Evolutionary conservation across 2,888 invertebrate species (phyloP).

Genomic region (Drosophila nr. medialis): DNA sequence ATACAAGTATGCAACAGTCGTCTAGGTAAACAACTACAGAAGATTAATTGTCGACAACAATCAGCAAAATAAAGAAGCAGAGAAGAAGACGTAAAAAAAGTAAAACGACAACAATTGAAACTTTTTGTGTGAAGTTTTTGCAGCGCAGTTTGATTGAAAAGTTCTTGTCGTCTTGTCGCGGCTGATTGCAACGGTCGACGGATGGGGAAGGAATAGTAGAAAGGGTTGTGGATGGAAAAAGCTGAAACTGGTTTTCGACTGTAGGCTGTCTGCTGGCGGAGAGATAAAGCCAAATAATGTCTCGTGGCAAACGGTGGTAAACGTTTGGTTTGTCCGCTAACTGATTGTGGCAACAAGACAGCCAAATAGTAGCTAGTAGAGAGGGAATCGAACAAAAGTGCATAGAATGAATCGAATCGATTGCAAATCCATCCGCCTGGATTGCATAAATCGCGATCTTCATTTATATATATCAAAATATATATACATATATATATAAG

Average conservation of each 20-base stretch:
- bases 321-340: constrained; percentile 26
- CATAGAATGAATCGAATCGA: constrained; percentile 42
- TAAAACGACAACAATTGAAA: constrained; percentile 35
- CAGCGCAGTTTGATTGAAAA: constrained; percentile 54
- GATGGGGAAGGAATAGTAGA: constrained; percentile 12
- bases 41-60: constrained; percentile 4
- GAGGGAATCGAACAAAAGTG: constrained; percentile 5
- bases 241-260: constrained; percentile 45
- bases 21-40: not conserved
- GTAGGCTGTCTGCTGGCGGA: constrained; percentile 6
- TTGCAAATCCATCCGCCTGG: constrained; percentile 21
- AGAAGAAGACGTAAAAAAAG: not conserved
- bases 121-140: constrained; percentile 29
- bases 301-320: constrained; percentile 48
- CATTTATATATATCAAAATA: not conserved
- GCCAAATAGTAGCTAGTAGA: constrained; percentile 5
- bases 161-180: constrained; percentile 54
- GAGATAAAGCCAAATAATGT: constrained; percentile 44
- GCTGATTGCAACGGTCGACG: constrained; percentile 42
- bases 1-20: not conserved
- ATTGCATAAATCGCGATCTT: constrained; percentile 39
- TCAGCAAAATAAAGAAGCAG: constrained; percentile 6
- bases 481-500: not conserved
- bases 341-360: constrained; percentile 34
- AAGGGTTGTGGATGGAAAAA: constrained; percentile 36